phyloP scores from a whole-genome alignment of 2,113 vertebrate genomes.

The Clarias batrachus region DNA sequence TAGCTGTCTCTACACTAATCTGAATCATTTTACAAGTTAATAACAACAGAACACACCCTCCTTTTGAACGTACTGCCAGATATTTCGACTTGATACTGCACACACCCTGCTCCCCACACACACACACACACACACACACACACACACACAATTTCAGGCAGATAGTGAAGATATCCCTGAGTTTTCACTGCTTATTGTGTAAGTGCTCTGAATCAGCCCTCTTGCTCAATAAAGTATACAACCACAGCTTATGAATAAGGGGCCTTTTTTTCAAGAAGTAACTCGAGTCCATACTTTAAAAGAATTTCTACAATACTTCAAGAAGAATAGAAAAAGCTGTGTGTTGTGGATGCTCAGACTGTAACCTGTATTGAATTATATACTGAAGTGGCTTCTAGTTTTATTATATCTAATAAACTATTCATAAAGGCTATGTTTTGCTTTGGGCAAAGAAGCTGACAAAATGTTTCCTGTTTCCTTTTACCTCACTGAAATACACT shows the following conservation, averaged over 20 bases:
- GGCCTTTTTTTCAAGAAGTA: neutral
- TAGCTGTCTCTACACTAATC: neutral
- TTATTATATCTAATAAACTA: neutral
- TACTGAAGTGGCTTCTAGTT: neutral
- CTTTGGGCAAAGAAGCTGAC: neutral
- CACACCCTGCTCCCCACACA: too few species aligned
- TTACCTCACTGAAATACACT: neutral
- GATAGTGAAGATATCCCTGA: neutral
- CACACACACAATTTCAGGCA: neutral
- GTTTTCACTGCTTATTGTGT: slow-evolving; percentile 11
- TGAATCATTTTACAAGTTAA: neutral
- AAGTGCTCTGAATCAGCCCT: slow-evolving; percentile 9
- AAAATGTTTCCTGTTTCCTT: neutral
- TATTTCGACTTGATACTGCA: neutral
- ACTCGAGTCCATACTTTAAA: neutral
- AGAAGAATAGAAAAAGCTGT: neutral
- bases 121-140: neutral
- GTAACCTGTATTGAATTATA: neutral
- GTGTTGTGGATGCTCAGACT: neutral
- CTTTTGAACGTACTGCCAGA: neutral
- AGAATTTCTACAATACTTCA: neutral
- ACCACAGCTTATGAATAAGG: neutral
- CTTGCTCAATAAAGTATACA: neutral
- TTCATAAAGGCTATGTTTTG: neutral
- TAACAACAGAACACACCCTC: neutral